Percentiles rank a stretch among this genome's conserved stretches.
These are phyloP conservation scores for Erannis defoliaria DNA, from an alignment of 2,888 invertebrate species.

Conservation along the genomic window DNA sequence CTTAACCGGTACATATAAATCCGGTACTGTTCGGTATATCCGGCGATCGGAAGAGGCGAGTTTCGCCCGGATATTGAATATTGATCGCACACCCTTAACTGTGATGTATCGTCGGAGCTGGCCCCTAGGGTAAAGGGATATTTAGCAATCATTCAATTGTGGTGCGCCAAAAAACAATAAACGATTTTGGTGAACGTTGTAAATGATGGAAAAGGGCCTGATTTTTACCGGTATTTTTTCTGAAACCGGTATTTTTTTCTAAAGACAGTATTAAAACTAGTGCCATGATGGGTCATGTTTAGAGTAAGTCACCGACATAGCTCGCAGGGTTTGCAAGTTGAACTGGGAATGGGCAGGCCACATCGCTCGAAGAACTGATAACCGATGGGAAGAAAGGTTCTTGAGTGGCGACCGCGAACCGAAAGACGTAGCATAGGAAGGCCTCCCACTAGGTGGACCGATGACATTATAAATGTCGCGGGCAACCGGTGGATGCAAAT, in stretches of 20 bases:
- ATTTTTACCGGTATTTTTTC: not conserved
- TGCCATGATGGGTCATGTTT: not conserved
- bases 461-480: no score
- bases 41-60: slow-evolving; percentile 82
- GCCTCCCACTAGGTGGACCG: no score
- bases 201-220: slow-evolving; percentile 21
- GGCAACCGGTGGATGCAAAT: no score
- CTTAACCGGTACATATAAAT: slow-evolving; percentile 55
- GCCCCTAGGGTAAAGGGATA: slow-evolving; percentile 72
- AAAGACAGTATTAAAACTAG: not conserved
- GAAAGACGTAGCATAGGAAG: no score
- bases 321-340: no score
- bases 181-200: slow-evolving; percentile 14
- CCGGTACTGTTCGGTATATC: slow-evolving; percentile 69
- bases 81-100: slow-evolving; percentile 84
- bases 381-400: no score
- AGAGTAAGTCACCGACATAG: no score
- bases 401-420: no score
- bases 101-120: slow-evolving; percentile 79
- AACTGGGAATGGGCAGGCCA: no score
- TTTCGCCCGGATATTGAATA: slow-evolving; percentile 85
- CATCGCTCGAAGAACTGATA: no score
- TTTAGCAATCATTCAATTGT: slow-evolving; percentile 77
- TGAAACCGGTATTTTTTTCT: no score
- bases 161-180: slow-evolving; percentile 47